A percentile compares a stretch with the other conserved stretches of the same genome.
phyloP scores from a whole-genome alignment of 1,140 invertebrate genomes.

The Papilio xuthus region DNA sequence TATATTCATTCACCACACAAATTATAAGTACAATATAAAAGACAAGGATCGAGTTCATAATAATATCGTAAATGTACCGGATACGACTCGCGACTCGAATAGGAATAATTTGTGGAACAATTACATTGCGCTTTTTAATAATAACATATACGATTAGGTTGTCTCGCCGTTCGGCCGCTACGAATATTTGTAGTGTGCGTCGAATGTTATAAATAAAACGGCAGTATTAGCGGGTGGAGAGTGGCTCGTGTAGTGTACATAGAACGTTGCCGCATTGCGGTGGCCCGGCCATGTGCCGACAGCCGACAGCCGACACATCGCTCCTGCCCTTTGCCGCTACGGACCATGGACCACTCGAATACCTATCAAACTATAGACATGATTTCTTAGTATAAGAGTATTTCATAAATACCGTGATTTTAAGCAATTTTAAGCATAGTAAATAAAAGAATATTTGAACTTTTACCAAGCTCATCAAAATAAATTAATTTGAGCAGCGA shows the following conservation, averaged over 20 bases:
- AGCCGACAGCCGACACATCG: conserved; percentile 65
- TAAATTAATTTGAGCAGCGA: too few relatives aligned
- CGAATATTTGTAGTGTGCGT: conserved; percentile 56
- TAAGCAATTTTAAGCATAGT: background rate
- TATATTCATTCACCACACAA: background rate
- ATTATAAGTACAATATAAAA: background rate
- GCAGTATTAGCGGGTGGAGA: conserved; percentile 66
- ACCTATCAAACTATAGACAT: conserved; percentile 52
- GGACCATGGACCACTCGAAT: conserved; percentile 57
- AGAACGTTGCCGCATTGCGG: conserved; percentile 77
- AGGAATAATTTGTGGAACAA: conserved; percentile 38
- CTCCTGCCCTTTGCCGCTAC: conserved; percentile 71
- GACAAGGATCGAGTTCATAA: background rate
- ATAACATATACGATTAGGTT: conserved; percentile 46
- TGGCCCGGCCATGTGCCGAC: conserved; percentile 66
- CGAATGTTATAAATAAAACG: conserved; percentile 68
- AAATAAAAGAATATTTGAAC: too few relatives aligned
- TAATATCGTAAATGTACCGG: background rate
- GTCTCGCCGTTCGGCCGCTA: conserved; percentile 43
- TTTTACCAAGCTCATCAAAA: too few relatives aligned
- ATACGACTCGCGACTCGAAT: background rate
- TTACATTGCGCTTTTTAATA: conserved; percentile 42
- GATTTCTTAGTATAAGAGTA: background rate
- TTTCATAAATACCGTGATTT: background rate
- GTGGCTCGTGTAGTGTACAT: conserved; percentile 70